Evolutionary conservation across 1,140 invertebrate genomes (phyloP).

Genomic region (Sycobia sp.): DNA sequence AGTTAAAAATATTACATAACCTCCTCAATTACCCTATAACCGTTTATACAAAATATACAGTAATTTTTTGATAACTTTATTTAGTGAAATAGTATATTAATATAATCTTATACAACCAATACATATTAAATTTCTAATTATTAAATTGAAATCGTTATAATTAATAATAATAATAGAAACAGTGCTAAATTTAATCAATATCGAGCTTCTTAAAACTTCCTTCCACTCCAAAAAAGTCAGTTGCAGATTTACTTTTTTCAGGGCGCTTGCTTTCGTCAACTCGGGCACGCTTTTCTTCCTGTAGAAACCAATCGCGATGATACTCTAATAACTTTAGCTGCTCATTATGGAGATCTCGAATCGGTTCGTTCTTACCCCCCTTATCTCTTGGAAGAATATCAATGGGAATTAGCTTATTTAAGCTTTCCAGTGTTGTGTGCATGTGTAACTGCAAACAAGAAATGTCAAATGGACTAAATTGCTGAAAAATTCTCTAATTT

Average conservation of each 20-base stretch:
- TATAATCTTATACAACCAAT: too few relatives aligned
- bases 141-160: background rate
- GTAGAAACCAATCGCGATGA: constrained; percentile 62
- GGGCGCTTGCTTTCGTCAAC: constrained; percentile 67
- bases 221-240: constrained; percentile 70
- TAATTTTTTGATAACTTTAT: too few relatives aligned
- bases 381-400: constrained; percentile 63
- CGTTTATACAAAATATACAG: too few relatives aligned
- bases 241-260: constrained; percentile 68
- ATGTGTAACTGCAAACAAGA: constrained; percentile 53
- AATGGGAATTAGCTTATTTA: constrained; percentile 54
- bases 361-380: constrained; percentile 59
- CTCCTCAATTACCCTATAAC: too few relatives aligned
- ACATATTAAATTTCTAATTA: too few relatives aligned
- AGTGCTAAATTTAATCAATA: constrained; percentile 62
- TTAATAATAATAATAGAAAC: too few relatives aligned
- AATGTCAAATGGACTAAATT: too few relatives aligned
- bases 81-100: background rate
- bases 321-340: constrained; percentile 57
- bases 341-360: constrained; percentile 47
- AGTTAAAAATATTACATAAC: too few relatives aligned
- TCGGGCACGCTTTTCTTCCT: constrained; percentile 63
- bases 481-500: too few relatives aligned
- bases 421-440: constrained; percentile 49
- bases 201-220: constrained; percentile 77